phyloP scores from a whole-genome alignment of 2,888 invertebrate species.

The Drosophila borealis region DNA sequence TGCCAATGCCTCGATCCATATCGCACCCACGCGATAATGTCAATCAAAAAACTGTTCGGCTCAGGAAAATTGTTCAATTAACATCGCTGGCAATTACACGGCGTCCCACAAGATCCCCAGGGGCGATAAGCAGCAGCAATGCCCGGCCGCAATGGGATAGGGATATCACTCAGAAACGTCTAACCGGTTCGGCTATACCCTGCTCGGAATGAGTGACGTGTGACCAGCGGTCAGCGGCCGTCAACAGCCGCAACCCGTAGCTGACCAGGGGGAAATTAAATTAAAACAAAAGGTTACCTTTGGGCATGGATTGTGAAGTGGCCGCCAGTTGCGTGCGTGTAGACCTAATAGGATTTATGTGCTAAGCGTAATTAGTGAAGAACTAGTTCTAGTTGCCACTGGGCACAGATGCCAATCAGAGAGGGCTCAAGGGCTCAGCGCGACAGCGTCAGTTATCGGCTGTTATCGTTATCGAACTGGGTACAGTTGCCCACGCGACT shows the following conservation, averaged over 20 bases:
- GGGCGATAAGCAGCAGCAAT: slow-evolving; percentile 45
- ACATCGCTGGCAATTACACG: slow-evolving; percentile 66
- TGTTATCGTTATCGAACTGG: slow-evolving; percentile 33
- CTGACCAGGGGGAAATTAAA: slow-evolving; percentile 66
- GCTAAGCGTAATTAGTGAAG: slow-evolving; percentile 59
- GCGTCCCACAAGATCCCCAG: slow-evolving; percentile 39
- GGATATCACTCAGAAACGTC: slow-evolving; percentile 39
- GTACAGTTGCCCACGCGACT: no score
- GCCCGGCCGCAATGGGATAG: slow-evolving; percentile 34
- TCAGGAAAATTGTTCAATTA: slow-evolving; percentile 64
- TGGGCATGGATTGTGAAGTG: slow-evolving; percentile 40
- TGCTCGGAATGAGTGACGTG: slow-evolving; percentile 63
- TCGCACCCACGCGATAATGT: slow-evolving; percentile 79
- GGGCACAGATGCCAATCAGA: slow-evolving; percentile 35
- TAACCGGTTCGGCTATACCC: slow-evolving; percentile 60
- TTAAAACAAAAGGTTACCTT: slow-evolving; percentile 68
- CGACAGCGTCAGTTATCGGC: slow-evolving; percentile 1
- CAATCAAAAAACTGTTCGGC: slow-evolving; percentile 77
- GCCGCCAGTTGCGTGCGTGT: slow-evolving; percentile 56
- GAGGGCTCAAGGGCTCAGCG: background rate
- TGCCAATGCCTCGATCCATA: slow-evolving; percentile 47
- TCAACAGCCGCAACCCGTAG: slow-evolving; percentile 24
- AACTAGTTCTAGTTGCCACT: slow-evolving; percentile 11
- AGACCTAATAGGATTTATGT: slow-evolving; percentile 72
- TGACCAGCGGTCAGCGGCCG: slow-evolving; percentile 68